Percentiles rank a stretch among this genome's conserved stretches.
phyloP scores from a whole-genome alignment of 2,888 invertebrate species.

The Pachydiplax longipennis region DNA sequence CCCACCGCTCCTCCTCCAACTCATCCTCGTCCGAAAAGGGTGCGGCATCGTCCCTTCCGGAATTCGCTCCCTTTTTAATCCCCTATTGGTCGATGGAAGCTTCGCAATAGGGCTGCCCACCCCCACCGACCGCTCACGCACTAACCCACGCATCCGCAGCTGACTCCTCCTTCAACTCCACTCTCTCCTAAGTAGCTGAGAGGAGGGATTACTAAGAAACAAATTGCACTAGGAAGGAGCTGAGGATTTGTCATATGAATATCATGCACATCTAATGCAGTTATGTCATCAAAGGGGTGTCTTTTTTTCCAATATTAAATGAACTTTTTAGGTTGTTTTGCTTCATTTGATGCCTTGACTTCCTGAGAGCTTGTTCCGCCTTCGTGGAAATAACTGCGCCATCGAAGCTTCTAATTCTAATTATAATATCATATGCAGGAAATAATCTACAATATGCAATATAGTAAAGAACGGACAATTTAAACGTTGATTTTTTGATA shows the following conservation, averaged over 20 bases:
- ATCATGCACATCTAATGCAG: background rate
- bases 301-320: too few relatives aligned
- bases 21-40: background rate
- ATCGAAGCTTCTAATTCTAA: too few relatives aligned
- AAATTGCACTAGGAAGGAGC: background rate
- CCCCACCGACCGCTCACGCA: background rate
- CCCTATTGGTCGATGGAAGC: background rate
- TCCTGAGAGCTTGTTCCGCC: too few relatives aligned
- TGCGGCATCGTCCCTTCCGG: background rate
- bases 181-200: background rate
- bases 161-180: background rate
- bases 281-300: too few relatives aligned
- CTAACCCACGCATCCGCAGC: background rate
- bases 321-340: too few relatives aligned
- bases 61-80: background rate
- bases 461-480: too few relatives aligned
- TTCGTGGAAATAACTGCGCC: too few relatives aligned
- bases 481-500: too few relatives aligned
- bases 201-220: background rate
- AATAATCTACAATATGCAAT: too few relatives aligned
- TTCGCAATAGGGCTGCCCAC: background rate
- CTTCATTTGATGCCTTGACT: too few relatives aligned
- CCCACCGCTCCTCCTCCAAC: background rate
- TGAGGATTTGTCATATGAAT: background rate
- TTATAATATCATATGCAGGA: too few relatives aligned